A percentile compares a stretch with the other conserved stretches of the same genome.
Conservation (phyloP, 2,888 invertebrate genomes). For the Helobdella robusta region DNA sequence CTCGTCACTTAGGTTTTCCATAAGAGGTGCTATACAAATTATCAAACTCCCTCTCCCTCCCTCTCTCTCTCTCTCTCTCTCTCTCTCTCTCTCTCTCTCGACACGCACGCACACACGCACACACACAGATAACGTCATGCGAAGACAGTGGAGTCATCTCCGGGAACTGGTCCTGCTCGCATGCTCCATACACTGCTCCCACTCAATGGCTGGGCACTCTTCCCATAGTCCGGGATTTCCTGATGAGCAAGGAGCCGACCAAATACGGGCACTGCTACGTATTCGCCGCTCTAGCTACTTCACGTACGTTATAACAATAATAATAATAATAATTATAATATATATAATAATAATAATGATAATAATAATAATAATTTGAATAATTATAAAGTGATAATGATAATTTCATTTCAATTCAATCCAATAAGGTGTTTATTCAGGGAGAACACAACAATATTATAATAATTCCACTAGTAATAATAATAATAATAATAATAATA, state of each 20-base stretch:
- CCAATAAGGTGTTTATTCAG: too few species aligned
- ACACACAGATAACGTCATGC: slow-evolving; percentile 27
- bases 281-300: slow-evolving; percentile 71
- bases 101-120: too few species aligned
- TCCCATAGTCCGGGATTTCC: slow-evolving; percentile 73
- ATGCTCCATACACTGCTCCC: slow-evolving; percentile 73
- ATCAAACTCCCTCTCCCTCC: too few species aligned
- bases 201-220: slow-evolving; percentile 81
- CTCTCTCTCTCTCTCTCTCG: too few species aligned
- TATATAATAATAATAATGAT: background rate
- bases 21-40: too few species aligned
- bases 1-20: too few species aligned
- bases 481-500: background rate
- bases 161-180: slow-evolving; percentile 81
- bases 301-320: slow-evolving; percentile 53
- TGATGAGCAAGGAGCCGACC: slow-evolving; percentile 69
- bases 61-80: too few species aligned
- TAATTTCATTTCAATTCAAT: too few species aligned
- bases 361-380: background rate
- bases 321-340: background rate
- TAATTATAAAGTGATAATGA: too few species aligned
- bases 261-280: slow-evolving; percentile 85
- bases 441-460: too few species aligned
- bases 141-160: slow-evolving; percentile 69
- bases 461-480: background rate